phyloP scores from a whole-genome alignment of 1,140 invertebrate species.

The Augochlora pura region DNA sequence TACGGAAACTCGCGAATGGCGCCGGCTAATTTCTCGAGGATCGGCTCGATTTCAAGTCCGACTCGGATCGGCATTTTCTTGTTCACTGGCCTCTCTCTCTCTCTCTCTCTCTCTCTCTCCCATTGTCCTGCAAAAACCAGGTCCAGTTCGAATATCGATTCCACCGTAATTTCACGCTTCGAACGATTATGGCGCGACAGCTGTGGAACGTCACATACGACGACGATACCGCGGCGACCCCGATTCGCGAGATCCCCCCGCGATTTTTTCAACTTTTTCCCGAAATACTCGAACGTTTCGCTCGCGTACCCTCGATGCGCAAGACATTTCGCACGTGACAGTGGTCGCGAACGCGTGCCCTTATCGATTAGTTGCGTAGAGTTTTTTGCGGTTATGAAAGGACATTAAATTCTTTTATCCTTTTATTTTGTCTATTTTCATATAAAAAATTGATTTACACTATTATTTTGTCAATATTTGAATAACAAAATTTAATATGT shows the following conservation, averaged over 20 bases:
- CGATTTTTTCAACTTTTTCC: constrained; percentile 30
- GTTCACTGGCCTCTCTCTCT: constrained; percentile 48
- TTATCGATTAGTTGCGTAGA: too few species aligned
- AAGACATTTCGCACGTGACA: too few species aligned
- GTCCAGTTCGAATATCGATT: constrained; percentile 56
- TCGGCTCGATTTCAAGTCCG: constrained; percentile 9
- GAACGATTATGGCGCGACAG: constrained; percentile 62
- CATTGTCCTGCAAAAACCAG: constrained; percentile 48
- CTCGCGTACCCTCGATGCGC: too few species aligned
- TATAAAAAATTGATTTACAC: too few species aligned
- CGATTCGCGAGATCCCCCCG: constrained; percentile 40
- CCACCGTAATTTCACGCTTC: constrained; percentile 62
- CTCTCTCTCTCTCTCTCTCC: too few species aligned
- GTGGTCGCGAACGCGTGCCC: too few species aligned
- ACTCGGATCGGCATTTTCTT: constrained; percentile 47
- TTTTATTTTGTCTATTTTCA: too few species aligned
- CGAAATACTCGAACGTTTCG: background rate
- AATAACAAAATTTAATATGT: too few species aligned
- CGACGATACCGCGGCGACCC: constrained; percentile 25
- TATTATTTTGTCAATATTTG: too few species aligned
- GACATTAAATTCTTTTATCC: too few species aligned
- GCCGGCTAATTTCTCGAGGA: background rate
- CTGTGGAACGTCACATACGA: constrained; percentile 58
- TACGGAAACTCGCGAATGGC: background rate
- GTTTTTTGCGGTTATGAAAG: too few species aligned